Conservation (phyloP, 92 coral and sea anemone genomes). For the Isaurus tuberculatus region DNA sequence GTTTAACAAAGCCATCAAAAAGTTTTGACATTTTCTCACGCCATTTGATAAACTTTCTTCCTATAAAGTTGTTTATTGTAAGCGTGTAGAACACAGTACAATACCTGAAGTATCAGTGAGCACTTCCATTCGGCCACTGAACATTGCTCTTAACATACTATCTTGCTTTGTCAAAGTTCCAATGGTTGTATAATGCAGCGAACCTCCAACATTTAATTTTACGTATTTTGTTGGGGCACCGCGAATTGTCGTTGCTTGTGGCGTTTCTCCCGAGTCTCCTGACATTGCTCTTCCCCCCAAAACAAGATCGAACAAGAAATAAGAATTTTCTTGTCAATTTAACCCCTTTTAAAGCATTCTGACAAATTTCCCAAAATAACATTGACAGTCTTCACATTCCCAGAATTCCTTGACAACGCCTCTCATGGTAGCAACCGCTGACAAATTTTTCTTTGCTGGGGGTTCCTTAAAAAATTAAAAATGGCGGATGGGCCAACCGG, state of each 20-base stretch:
- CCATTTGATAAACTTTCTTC: not conserved
- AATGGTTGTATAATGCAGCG: constrained; percentile 94
- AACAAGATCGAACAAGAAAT: not conserved
- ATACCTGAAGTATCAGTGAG: constrained; percentile 95
- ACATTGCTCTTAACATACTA: constrained; percentile 97
- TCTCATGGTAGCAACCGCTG: constrained; percentile 44
- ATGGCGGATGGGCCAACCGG: constrained; percentile 99
- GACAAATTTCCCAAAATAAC: constrained; percentile 39
- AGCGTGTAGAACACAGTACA: not conserved
- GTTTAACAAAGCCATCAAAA: not conserved
- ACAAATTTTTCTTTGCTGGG: constrained; percentile 7
- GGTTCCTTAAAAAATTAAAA: constrained; percentile 39
- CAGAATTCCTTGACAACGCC: constrained; percentile 50
- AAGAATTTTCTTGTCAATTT: not conserved
- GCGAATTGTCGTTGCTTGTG: constrained; percentile 83
- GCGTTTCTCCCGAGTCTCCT: constrained; percentile 87
- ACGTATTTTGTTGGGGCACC: constrained; percentile 99
- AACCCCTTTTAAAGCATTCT: constrained; percentile 26
- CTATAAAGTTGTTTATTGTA: not conserved
- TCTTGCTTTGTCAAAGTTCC: constrained; percentile 98
- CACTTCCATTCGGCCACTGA: constrained; percentile 99
- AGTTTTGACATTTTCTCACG: not conserved
- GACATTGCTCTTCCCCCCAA: constrained; percentile 42
- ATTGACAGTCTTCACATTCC: constrained; percentile 17
- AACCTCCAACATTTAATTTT: constrained; percentile 96